Evolutionary conservation across 2,113 vertebrate species (phyloP).

Genomic region (Aythya baeri): DNA sequence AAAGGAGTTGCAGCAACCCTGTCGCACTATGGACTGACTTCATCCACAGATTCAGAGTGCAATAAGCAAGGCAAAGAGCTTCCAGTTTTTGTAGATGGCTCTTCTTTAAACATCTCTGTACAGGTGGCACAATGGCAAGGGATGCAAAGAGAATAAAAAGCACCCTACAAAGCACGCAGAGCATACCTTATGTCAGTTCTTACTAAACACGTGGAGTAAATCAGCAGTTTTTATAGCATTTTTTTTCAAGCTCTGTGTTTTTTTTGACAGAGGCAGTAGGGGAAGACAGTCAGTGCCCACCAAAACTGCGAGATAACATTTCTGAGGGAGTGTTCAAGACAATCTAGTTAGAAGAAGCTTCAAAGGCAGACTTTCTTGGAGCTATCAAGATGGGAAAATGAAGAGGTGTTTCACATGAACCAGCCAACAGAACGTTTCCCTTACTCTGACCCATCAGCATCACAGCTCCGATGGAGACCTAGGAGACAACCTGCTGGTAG

Average conservation of each 20-base stretch:
- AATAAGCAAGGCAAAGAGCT: background rate
- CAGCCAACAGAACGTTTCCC: background rate
- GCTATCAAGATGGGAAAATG: background rate
- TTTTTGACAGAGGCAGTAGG: background rate
- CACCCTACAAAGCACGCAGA: background rate
- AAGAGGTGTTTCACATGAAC: background rate
- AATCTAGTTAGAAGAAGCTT: background rate
- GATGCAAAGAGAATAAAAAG: background rate
- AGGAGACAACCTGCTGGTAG: background rate
- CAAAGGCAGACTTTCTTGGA: background rate
- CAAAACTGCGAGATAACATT: background rate
- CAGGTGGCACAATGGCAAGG: background rate
- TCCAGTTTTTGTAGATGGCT: background rate
- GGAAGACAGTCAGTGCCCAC: background rate
- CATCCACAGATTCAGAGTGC: background rate
- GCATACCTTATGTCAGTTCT: rapidly evolving
- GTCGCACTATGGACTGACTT: background rate
- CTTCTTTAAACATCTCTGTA: background rate
- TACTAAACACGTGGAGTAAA: background rate
- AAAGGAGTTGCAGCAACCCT: background rate
- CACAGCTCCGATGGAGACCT: too few relatives aligned
- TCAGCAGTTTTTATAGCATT: background rate
- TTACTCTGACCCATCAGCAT: background rate
- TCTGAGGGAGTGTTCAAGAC: background rate
- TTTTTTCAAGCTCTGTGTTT: background rate